Percentiles rank a stretch among this genome's conserved stretches.
These are phyloP conservation scores for Dicranocentrus wangi DNA, from an alignment of 2,888 invertebrate genomes.

Conservation along the genomic window DNA sequence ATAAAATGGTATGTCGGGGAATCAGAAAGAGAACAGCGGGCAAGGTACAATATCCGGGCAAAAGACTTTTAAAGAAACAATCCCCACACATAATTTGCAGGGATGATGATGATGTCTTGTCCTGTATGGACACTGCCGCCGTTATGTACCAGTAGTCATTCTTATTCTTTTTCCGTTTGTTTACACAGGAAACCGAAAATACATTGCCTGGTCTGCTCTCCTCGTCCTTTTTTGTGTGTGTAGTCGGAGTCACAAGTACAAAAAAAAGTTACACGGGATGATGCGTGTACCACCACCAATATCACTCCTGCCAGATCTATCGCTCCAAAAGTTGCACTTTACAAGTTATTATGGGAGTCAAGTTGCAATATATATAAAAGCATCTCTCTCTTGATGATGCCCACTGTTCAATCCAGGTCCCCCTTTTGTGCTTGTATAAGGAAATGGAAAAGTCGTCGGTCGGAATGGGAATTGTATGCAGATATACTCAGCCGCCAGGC, in stretches of 20 bases:
- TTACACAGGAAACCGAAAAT: slow-evolving; percentile 60
- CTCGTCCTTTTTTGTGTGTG: slow-evolving; percentile 21
- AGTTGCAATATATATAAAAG: slow-evolving; percentile 16
- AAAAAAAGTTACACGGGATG: slow-evolving; percentile 38
- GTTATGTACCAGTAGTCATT: slow-evolving; percentile 59
- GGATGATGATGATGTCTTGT: slow-evolving; percentile 59
- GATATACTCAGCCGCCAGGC: no score
- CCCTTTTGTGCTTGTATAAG: not conserved
- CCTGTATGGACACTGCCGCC: slow-evolving; percentile 60
- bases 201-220: slow-evolving; percentile 52
- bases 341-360: slow-evolving; percentile 3
- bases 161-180: slow-evolving; percentile 57
- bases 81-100: slow-evolving; percentile 65
- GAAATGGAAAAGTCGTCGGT: no score
- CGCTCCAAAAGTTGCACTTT: slow-evolving; percentile 1
- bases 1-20: slow-evolving; percentile 52
- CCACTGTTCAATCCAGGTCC: slow-evolving; percentile 1
- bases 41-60: slow-evolving; percentile 63
- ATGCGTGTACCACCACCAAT: slow-evolving; percentile 28
- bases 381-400: slow-evolving; percentile 1
- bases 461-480: no score
- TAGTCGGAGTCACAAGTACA: slow-evolving; percentile 24
- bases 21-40: slow-evolving; percentile 49
- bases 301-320: slow-evolving; percentile 21
- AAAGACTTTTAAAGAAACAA: slow-evolving; percentile 62